These are phyloP conservation scores for Deroplatys truncata DNA, from an alignment of 2,888 invertebrate genomes.

Conservation along the genomic window DNA sequence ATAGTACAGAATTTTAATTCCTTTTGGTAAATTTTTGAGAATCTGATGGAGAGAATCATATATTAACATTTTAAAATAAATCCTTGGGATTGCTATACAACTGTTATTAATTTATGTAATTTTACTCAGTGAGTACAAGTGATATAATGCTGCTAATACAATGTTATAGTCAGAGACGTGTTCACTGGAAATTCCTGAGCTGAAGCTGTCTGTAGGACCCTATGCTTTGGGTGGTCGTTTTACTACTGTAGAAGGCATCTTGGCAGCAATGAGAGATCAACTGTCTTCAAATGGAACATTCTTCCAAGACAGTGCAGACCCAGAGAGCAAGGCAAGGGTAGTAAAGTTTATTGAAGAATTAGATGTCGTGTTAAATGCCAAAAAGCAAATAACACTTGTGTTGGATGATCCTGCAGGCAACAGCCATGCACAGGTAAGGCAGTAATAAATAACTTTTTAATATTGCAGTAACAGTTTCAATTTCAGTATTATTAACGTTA, in stretches of 20 bases:
- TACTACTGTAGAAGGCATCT: constrained; percentile 89
- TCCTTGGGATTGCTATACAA: too few relatives aligned
- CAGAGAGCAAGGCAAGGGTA: constrained; percentile 52
- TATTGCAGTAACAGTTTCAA: too few relatives aligned
- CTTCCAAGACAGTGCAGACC: constrained; percentile 68
- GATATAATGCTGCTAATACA: neutral
- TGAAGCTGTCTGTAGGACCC: constrained; percentile 82
- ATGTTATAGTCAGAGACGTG: constrained; percentile 71
- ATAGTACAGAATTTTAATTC: too few relatives aligned
- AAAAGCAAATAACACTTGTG: constrained; percentile 65
- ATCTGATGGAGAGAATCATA: too few relatives aligned
- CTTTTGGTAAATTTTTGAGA: too few relatives aligned
- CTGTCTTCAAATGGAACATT: constrained; percentile 62
- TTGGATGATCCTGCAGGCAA: constrained; percentile 97
- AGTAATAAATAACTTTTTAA: too few relatives aligned
- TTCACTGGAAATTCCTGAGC: constrained; percentile 72
- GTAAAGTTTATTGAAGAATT: constrained; percentile 61
- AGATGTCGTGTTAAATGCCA: constrained; percentile 60
- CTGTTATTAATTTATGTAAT: too few relatives aligned
- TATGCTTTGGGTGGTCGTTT: constrained; percentile 87
- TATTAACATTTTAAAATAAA: too few relatives aligned
- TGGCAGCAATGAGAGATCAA: constrained; percentile 74
- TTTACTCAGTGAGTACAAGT: too few relatives aligned
- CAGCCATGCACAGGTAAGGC: constrained; percentile 76
- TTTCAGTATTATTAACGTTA: too few relatives aligned